Evolutionary conservation across 2,888 invertebrate genomes (phyloP).

Genomic region (Ormyrus pomaceus): DNA sequence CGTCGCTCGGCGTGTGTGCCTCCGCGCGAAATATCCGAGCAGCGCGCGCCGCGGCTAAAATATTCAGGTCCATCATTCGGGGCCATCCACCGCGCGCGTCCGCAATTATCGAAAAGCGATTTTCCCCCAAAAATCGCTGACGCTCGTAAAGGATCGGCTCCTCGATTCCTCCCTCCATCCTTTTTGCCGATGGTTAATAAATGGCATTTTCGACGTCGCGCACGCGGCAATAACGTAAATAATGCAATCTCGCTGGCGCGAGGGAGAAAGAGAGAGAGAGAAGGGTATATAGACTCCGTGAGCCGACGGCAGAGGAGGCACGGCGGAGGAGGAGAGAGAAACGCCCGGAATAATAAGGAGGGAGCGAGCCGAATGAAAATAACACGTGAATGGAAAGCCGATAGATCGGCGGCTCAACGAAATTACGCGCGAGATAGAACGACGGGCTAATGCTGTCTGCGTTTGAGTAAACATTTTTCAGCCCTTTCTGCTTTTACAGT

Average conservation of each 20-base stretch:
- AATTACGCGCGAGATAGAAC: slow-evolving; percentile 5
- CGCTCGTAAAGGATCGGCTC: slow-evolving; percentile 3
- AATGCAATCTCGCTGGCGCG: slow-evolving; percentile 45
- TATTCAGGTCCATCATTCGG: no score
- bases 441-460: slow-evolving; percentile 10
- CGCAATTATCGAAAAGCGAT: slow-evolving; percentile 50
- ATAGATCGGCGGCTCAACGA: slow-evolving; percentile 33
- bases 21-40: no score
- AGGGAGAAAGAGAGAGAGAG: background rate
- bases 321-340: background rate
- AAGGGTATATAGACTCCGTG: background rate
- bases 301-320: background rate
- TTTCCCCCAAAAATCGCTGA: background rate
- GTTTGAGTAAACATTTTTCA: slow-evolving; percentile 8
- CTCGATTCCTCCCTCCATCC: background rate
- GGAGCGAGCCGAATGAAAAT: slow-evolving; percentile 44
- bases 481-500: background rate
- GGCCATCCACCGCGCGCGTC: background rate
- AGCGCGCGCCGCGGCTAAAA: no score
- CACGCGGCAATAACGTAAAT: slow-evolving; percentile 42
- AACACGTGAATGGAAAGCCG: slow-evolving; percentile 47
- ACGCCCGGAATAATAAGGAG: slow-evolving; percentile 43
- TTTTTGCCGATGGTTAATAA: slow-evolving; percentile 22
- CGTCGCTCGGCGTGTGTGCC: no score
- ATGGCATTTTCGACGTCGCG: slow-evolving; percentile 32